Evolutionary conservation across 37 sponge, comb jelly and placozoan genomes (phyloP).

Genomic region (Mnemiopsis leidyi): DNA sequence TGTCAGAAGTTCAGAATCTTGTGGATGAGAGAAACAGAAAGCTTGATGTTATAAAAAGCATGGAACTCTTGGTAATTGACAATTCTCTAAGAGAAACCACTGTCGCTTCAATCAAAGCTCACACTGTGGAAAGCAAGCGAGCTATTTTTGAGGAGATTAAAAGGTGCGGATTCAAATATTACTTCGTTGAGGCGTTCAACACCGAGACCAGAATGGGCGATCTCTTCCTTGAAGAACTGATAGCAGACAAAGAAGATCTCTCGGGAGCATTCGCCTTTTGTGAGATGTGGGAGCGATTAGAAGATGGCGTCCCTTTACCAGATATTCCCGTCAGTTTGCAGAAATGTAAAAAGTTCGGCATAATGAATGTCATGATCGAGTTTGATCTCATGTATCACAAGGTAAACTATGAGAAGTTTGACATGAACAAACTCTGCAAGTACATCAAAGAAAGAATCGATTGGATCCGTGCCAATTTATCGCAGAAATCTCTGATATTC

Average conservation of each 20-base stretch:
- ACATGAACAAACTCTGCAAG: conserved; percentile 69
- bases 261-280: conserved; percentile 73
- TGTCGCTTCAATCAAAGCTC: conserved; percentile 79
- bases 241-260: conserved; percentile 68
- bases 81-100: conserved; percentile 92
- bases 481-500: conserved; percentile 68
- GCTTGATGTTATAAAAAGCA: conserved; percentile 65
- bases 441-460: conserved; percentile 71
- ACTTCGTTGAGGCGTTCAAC: conserved; percentile 79
- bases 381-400: conserved; percentile 69
- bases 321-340: conserved; percentile 13
- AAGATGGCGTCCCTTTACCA: conserved; percentile 67
- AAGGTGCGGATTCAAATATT: conserved; percentile 70
- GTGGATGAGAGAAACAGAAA: too few species aligned
- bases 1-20: too few species aligned
- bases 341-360: conserved; percentile 75
- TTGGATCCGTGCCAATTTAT: conserved; percentile 68
- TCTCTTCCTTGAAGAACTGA: conserved; percentile 70
- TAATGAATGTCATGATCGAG: conserved; percentile 75
- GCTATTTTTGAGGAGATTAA: conserved; percentile 67
- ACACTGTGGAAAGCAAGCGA: conserved; percentile 80
- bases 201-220: conserved; percentile 80
- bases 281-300: conserved; percentile 69
- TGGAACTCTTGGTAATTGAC: conserved; percentile 83
- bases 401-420: conserved; percentile 66